Conservation (phyloP, 2,797 vertebrate genomes). For the Crypturellus tataupa region DNA sequence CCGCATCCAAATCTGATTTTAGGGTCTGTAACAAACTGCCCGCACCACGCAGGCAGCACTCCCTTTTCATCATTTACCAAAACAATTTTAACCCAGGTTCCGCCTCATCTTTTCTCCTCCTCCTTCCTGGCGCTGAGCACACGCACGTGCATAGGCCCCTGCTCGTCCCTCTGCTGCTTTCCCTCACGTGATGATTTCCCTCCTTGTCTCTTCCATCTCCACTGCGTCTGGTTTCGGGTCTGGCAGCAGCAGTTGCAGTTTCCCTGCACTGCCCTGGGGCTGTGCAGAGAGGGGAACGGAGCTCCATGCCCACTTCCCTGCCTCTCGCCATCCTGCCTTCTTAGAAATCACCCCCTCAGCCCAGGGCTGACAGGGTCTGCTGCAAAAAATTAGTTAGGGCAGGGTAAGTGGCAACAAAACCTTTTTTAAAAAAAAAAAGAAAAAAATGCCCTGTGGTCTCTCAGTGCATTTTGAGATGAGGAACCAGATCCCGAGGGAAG, state of each 20-base stretch:
- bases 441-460: background rate
- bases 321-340: background rate
- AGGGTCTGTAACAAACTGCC: background rate
- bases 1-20: background rate
- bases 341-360: background rate
- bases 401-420: background rate
- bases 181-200: background rate
- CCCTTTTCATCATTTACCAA: background rate
- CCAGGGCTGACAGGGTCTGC: background rate
- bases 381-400: background rate
- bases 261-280: background rate
- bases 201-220: background rate
- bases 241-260: constrained; percentile 4
- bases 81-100: background rate
- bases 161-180: constrained; percentile 15
- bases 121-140: background rate
- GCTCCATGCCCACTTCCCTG: background rate
- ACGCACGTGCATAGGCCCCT: background rate
- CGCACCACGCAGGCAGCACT: background rate
- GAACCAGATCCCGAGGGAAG: background rate
- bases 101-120: background rate
- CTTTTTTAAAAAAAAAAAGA: no score
- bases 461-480: constrained; percentile 34
- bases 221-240: constrained; percentile 14
- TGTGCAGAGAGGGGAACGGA: fast-evolving